These are phyloP conservation scores for Ryuthela nishihirai DNA, from an alignment of 2,888 invertebrate species.

Conservation along the genomic window DNA sequence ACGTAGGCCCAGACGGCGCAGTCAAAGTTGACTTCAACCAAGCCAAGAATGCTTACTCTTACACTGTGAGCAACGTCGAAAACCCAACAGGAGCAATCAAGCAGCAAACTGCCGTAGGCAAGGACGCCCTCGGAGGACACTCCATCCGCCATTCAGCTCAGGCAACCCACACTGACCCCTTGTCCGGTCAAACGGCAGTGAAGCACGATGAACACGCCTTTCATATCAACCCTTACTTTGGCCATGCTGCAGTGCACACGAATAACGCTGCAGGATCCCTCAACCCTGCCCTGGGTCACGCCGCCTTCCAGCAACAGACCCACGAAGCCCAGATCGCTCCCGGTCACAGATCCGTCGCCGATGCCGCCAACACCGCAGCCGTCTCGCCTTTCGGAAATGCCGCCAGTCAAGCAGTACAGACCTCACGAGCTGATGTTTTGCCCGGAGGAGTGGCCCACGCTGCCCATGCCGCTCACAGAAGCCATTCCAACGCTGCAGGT, in stretches of 20 bases:
- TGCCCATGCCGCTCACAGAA: constrained; percentile 27
- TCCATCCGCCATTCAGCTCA: constrained; percentile 30
- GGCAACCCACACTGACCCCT: constrained; percentile 30
- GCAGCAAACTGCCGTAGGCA: constrained; percentile 30
- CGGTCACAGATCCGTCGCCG: constrained; percentile 23
- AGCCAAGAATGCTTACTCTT: constrained; percentile 20
- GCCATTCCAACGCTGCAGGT: constrained; percentile 23
- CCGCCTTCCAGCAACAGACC: constrained; percentile 26
- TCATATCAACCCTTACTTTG: constrained; percentile 37
- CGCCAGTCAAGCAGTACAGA: constrained; percentile 29
- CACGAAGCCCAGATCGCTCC: constrained; percentile 36
- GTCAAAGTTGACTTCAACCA: constrained; percentile 11
- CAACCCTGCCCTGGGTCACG: constrained; percentile 29
- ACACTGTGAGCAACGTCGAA: constrained; percentile 28
- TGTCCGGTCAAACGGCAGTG: constrained; percentile 29
- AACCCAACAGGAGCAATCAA: constrained; percentile 20
- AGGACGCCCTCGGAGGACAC: constrained; percentile 30
- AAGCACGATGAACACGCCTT: constrained; percentile 31
- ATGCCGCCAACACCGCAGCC: constrained; percentile 28
- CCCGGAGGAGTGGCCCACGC: constrained; percentile 30
- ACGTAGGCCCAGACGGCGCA: constrained; percentile 6
- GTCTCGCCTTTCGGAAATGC: constrained; percentile 28
- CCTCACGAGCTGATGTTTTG: constrained; percentile 26
- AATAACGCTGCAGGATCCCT: constrained; percentile 31
- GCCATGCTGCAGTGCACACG: constrained; percentile 35